Conservation (phyloP, 2,888 invertebrate genomes). For the Drosophila maculinotata region DNA sequence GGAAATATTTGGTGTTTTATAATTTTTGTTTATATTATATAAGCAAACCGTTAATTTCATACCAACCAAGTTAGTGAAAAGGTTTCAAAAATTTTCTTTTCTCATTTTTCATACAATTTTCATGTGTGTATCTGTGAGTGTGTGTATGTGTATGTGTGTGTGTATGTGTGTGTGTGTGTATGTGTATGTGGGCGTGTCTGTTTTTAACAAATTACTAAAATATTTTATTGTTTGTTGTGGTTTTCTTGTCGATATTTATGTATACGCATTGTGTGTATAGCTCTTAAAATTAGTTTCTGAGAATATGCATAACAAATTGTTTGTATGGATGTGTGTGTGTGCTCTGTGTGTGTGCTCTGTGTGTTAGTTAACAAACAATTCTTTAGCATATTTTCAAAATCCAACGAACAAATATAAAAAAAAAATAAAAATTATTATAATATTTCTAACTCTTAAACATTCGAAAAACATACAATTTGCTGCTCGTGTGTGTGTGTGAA, state of each 20-base stretch:
- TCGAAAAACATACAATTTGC: conserved; percentile 67
- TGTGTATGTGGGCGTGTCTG: conserved; percentile 6
- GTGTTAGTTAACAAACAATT: conserved; percentile 47
- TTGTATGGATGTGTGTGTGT: conserved; percentile 15
- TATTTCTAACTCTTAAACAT: conserved; percentile 52
- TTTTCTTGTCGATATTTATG: conserved; percentile 30
- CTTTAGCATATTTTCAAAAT: conserved; percentile 28
- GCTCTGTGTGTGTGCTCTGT: conserved; percentile 17
- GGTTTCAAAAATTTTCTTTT: conserved; percentile 44
- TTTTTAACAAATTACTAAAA: conserved; percentile 36
- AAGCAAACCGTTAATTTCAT: conserved; percentile 80
- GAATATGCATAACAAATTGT: conserved; percentile 32
- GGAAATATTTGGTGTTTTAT: conserved; percentile 40
- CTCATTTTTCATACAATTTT: conserved; percentile 30
- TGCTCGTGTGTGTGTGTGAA: conserved; percentile 24
- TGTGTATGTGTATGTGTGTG: conserved; percentile 15
- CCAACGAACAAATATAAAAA: conserved; percentile 25
- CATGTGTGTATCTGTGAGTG: too few relatives aligned
- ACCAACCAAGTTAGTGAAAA: conserved; percentile 75
- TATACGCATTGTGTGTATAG: conserved; percentile 40
- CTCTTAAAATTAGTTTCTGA: conserved; percentile 42
- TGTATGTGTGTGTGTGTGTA: neutral
- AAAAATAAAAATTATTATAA: conserved; percentile 6
- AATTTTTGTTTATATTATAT: conserved; percentile 61
- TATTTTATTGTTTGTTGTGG: conserved; percentile 12